Base-by-base conservation (phyloP, 2,797 vertebrate genomes). In the Gymnothorax reevesii region DNA sequence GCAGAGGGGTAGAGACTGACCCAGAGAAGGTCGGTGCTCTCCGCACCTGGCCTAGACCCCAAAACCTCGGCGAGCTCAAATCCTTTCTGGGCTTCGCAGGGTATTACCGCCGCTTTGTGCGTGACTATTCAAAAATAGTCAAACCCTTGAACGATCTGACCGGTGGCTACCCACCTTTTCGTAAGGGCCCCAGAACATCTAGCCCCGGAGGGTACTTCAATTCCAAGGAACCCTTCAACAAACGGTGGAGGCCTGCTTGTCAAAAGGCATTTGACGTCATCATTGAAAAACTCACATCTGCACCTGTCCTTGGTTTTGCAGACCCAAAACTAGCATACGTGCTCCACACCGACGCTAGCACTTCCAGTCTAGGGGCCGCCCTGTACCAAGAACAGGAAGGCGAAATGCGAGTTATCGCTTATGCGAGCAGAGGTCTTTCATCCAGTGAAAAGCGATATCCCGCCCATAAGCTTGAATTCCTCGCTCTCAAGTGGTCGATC, bases 351-450 rank as follows among this genome's bases (percentile, higher is more conserved):
- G 71, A 85, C 13, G 71, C 84, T 0, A 20, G 71, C 42, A 62
- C 27, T 62, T 1, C 33, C 1, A 2, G 33, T 42, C 33, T 42
- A 42, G 33, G 33, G 2, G 33, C 33, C 2, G 33, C 71, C 12
- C 33, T 88, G 4, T 88, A 88, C 25, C 82, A 86, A 15, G 85
- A 88, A 25, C 86, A 88, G 22, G 83, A 85, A 0, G 85, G 83
- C 13, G 12, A 85, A 10, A 59, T 82, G 52, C 75, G 85, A 1
- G 82, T 87, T 15, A 85, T 88, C 22, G 85, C 88, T 22, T 88
- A 84, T 49, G 85, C 85, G 0, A 88, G 87, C 27, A 17, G 87
- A 33, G 83, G 87, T 0, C 82, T 88, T 7, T 86, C 85, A 9
- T 57, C 27, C 4, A 79, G 85, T 60, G 85, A 88, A 77, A 27